Percentiles rank a stretch among this genome's conserved stretches.
Conservation (phyloP, 2,888 invertebrate genomes). For the Lycocerus yunnanus region DNA sequence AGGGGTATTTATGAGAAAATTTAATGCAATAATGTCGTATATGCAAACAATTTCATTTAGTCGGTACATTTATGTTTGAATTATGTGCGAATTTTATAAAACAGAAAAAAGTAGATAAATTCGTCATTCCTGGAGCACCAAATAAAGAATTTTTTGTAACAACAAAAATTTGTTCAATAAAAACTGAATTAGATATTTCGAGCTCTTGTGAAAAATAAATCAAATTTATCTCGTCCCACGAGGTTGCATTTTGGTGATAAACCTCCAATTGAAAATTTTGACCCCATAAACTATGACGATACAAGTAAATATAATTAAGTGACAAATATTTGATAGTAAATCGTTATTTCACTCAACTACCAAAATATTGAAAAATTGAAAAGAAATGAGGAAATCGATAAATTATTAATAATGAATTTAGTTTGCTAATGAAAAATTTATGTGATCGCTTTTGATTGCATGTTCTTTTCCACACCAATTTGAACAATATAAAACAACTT, state of each 20-base stretch:
- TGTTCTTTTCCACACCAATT: not conserved
- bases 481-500: not conserved
- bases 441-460: not conserved
- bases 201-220: constrained; percentile 31
- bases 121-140: not conserved
- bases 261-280: constrained; percentile 3
- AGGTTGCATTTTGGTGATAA: constrained; percentile 24
- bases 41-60: constrained; percentile 19
- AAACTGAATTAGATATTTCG: constrained; percentile 21
- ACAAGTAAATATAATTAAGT: not conserved
- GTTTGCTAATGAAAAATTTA: not conserved
- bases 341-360: not conserved
- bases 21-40: constrained; percentile 21
- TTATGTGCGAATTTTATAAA: not conserved
- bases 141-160: not conserved
- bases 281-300: not conserved
- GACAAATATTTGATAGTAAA: not conserved
- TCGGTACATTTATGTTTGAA: not conserved
- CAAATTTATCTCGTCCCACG: constrained; percentile 26
- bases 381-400: not conserved
- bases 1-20: constrained; percentile 27
- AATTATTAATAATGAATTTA: not conserved
- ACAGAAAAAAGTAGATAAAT: not conserved
- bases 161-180: constrained; percentile 11
- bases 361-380: not conserved